phyloP scores from a whole-genome alignment of 2,888 invertebrate species.

The Drosophila paracracens region DNA sequence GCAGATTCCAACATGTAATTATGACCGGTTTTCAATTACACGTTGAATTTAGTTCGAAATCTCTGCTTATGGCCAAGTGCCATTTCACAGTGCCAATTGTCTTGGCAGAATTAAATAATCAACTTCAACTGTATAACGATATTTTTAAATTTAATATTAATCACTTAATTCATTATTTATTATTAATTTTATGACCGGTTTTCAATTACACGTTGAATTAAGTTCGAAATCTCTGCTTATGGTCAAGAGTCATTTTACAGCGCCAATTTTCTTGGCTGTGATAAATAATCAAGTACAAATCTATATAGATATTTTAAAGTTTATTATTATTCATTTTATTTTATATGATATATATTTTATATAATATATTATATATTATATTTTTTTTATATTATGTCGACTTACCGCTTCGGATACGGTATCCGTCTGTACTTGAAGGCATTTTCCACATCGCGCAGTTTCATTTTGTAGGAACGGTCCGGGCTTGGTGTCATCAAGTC shows the following conservation, averaged over 20 bases:
- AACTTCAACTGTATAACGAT: neutral
- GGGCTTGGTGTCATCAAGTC: conserved; percentile 62
- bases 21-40: conserved; percentile 63
- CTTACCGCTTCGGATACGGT: conserved; percentile 85
- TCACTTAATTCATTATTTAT: neutral
- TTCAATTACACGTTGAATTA: conserved; percentile 30
- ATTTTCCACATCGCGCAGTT: conserved; percentile 84
- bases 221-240: conserved; percentile 22
- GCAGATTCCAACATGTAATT: conserved; percentile 56
- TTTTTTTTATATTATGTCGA: conserved; percentile 13
- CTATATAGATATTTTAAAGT: neutral
- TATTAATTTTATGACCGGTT: conserved; percentile 57
- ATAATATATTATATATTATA: neutral
- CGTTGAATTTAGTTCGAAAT: conserved; percentile 29
- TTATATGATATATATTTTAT: too few species aligned
- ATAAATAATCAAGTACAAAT: neutral
- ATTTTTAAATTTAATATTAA: neutral
- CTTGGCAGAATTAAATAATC: neutral
- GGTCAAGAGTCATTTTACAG: neutral
- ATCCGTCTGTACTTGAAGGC: conserved; percentile 84
- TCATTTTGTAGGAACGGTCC: conserved; percentile 82
- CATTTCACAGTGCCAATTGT: neutral
- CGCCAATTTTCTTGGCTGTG: neutral
- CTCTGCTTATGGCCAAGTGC: conserved; percentile 14
- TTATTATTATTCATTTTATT: neutral